phyloP scores from a whole-genome alignment of 2,888 invertebrate species.

The Platynereis dumerilii region DNA sequence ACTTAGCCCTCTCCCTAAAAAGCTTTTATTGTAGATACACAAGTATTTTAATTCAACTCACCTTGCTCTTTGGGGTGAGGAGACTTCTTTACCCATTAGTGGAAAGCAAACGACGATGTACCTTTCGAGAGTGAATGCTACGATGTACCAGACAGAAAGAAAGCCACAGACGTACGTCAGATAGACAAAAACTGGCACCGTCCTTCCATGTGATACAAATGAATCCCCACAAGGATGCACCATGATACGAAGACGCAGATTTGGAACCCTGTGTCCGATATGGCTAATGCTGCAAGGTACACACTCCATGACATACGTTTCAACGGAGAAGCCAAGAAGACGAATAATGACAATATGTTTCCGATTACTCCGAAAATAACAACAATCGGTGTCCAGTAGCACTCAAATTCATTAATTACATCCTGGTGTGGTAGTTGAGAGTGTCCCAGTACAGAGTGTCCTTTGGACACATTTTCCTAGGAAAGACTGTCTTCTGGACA shows the following conservation, averaged over 20 bases:
- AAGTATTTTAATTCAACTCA: too few species aligned
- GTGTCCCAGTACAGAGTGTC: too few species aligned
- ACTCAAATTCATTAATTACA: conserved; percentile 15
- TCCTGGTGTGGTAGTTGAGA: too few species aligned
- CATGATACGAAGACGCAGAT: conserved; percentile 24
- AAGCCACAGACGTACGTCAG: conserved; percentile 53
- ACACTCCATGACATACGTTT: conserved; percentile 24
- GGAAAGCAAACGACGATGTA: conserved; percentile 83
- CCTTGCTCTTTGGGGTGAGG: conserved; percentile 16
- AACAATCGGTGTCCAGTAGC: conserved; percentile 65
- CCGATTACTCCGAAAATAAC: conserved; percentile 24
- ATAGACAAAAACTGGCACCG: conserved; percentile 27
- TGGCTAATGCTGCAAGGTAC: conserved; percentile 25
- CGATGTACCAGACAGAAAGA: conserved; percentile 77
- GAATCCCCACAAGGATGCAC: conserved; percentile 17
- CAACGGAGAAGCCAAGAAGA: conserved; percentile 19
- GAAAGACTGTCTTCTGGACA: too few species aligned
- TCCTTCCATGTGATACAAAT: conserved; percentile 16
- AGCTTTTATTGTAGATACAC: too few species aligned
- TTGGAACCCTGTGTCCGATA: conserved; percentile 24
- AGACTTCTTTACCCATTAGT: conserved; percentile 18
- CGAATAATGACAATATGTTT: conserved; percentile 22
- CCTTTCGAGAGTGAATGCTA: conserved; percentile 84
- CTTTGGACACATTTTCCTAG: too few species aligned
- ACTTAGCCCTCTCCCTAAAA: too few species aligned